These are phyloP conservation scores for Aphidius gifuensis DNA, from an alignment of 1,140 invertebrate species.

Conservation along the genomic window DNA sequence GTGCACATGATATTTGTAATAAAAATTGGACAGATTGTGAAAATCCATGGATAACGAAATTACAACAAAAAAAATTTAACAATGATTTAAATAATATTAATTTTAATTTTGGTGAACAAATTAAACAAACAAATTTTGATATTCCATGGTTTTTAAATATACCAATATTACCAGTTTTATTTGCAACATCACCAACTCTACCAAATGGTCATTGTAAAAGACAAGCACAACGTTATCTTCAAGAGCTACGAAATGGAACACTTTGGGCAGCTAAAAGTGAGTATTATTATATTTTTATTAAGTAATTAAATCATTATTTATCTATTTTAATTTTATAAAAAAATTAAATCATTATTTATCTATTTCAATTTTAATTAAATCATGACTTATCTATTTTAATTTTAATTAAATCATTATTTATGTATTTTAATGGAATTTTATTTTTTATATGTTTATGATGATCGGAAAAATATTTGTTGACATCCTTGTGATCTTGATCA, in stretches of 20 bases:
- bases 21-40: too few relatives aligned
- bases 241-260: slow-evolving; percentile 34
- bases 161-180: slow-evolving; percentile 32
- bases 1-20: too few relatives aligned
- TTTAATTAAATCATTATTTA: too few relatives aligned
- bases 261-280: slow-evolving; percentile 42
- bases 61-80: too few relatives aligned
- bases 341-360: not conserved
- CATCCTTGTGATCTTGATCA: not conserved
- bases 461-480: not conserved
- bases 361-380: too few relatives aligned
- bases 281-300: slow-evolving; percentile 16
- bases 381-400: too few relatives aligned
- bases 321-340: not conserved
- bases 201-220: slow-evolving; percentile 34
- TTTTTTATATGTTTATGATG: too few relatives aligned
- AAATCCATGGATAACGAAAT: too few relatives aligned
- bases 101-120: not conserved
- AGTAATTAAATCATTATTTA: slow-evolving; percentile 5
- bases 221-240: slow-evolving; percentile 31
- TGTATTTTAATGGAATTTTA: too few relatives aligned
- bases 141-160: slow-evolving; percentile 29
- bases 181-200: slow-evolving; percentile 28
- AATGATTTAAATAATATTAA: too few relatives aligned
- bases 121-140: not conserved